phyloP scores from a whole-genome alignment of 2,113 vertebrate genomes.

The Greenwoodochromis staneri region DNA sequence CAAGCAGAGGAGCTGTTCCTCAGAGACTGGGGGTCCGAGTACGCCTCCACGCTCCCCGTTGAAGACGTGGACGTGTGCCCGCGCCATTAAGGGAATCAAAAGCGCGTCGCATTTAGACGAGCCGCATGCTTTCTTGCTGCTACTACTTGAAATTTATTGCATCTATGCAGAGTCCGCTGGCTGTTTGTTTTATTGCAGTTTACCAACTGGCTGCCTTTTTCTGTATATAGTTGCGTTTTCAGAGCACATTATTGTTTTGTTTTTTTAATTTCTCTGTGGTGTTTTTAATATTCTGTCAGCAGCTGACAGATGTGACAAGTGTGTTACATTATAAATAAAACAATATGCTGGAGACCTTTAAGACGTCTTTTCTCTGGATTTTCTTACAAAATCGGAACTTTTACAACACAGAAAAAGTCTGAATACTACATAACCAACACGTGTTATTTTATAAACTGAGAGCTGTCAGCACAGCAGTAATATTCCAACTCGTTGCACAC shows the following conservation, averaged over 20 bases:
- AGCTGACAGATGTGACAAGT: not conserved
- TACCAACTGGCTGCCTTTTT: not conserved
- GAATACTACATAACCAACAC: not conserved
- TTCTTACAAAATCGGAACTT: not conserved
- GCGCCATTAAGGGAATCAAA: not conserved
- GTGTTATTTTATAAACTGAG: not conserved
- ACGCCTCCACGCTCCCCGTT: slow-evolving; percentile 19
- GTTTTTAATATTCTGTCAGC: not conserved
- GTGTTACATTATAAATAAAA: not conserved
- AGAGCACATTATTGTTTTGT: not conserved
- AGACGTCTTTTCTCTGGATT: not conserved
- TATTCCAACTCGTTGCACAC: not conserved
- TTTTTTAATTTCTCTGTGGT: not conserved
- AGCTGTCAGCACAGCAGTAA: not conserved
- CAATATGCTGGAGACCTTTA: not conserved
- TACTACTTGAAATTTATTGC: not conserved
- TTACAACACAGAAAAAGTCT: not conserved
- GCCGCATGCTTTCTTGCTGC: not conserved
- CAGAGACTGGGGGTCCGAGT: slow-evolving; percentile 73
- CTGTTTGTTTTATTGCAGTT: not conserved
- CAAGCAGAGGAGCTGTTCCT: slow-evolving; percentile 69
- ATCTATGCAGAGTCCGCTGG: not conserved
- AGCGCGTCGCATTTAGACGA: not conserved
- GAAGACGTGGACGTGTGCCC: slow-evolving; percentile 47
- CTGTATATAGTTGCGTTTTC: slow-evolving; percentile 39